phyloP scores from a whole-genome alignment of 2,113 vertebrate species.

The Pipa parva region DNA sequence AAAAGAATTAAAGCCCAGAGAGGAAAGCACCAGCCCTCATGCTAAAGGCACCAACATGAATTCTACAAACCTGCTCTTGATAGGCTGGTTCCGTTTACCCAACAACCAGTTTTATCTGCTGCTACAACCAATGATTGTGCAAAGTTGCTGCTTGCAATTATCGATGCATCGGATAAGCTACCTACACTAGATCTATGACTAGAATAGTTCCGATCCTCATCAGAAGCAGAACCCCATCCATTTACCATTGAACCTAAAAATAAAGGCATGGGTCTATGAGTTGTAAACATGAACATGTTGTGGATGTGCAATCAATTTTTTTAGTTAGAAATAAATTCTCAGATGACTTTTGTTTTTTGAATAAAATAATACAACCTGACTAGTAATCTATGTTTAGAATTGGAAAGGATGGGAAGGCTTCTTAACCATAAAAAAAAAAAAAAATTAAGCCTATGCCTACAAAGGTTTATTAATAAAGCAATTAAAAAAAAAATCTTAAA shows the following conservation, averaged over 20 bases:
- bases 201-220: constrained; percentile 94
- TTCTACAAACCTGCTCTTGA: constrained; percentile 90
- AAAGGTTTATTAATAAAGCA: too few relatives aligned
- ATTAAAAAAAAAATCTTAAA: too few relatives aligned
- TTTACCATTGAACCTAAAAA: constrained; percentile 98
- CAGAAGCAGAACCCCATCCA: constrained; percentile 96
- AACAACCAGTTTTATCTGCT: constrained; percentile 95
- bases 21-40: constrained; percentile 52
- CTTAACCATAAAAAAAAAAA: too few relatives aligned
- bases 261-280: constrained; percentile 70
- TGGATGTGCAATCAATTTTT: too few relatives aligned
- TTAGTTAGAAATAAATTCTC: too few relatives aligned
- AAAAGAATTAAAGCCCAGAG: constrained; percentile 29
- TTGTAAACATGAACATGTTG: constrained; percentile 47
- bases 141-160: constrained; percentile 93
- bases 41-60: constrained; percentile 58
- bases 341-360: too few relatives aligned
- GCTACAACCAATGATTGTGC: constrained; percentile 90
- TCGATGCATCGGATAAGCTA: constrained; percentile 92
- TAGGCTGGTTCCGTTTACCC: constrained; percentile 89
- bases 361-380: too few relatives aligned
- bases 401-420: too few relatives aligned
- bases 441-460: too few relatives aligned
- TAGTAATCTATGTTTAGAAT: too few relatives aligned
- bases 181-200: constrained; percentile 92